Evolutionary conservation across 2,888 invertebrate genomes (phyloP), one percentile per base, ranked within the genome.

Genomic region (Apantesis nais): DNA sequence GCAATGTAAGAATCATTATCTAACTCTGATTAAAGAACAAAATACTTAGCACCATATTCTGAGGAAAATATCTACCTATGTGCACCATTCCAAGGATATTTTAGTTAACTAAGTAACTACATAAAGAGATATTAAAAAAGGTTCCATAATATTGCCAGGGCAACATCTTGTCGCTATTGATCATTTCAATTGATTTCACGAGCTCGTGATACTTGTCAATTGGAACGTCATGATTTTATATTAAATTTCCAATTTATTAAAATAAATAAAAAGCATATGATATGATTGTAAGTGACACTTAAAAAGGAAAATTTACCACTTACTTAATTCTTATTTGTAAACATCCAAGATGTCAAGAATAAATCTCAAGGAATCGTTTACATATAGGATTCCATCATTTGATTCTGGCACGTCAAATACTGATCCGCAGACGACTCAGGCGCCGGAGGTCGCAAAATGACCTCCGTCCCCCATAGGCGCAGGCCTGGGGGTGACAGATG

Each of bases 171-270:
- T 14, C 67, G 70, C 62, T 19, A 25, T 25, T 31, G 39, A 55
- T 55, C 58, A 22, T 34, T 16, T 61, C 71, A 71, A 71, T 71
- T 67, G 64, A 64, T 60, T 37, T 22, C 67, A 63, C 58, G 67
- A 71, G 71, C 52, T 31, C 41, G 39, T 41, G 34, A 25, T 48
- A 3, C 7, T 60, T 25, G 29, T 64, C 71, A 71, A 71, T 71
- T 71, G 60, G n/a, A 37, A 41, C n/a, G 19, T 29, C 25, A 34
- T 62, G 44, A 44, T 67, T 61, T 67, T 48, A 48, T 62, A 67
- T 52, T 25, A n/a, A 62, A 11, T 48, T 67, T 48, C 8, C 61
- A 61, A 61, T 61, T 16, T 61, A 16, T 58, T 25, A 29, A 58
- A 29, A 25, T 58, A 58, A 58, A 55, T 29, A 58, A 58, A 52